Percentiles rank a stretch among this genome's conserved stretches.
Conservation (phyloP, 2,113 vertebrate genomes). For the Diadophis punctatus region DNA sequence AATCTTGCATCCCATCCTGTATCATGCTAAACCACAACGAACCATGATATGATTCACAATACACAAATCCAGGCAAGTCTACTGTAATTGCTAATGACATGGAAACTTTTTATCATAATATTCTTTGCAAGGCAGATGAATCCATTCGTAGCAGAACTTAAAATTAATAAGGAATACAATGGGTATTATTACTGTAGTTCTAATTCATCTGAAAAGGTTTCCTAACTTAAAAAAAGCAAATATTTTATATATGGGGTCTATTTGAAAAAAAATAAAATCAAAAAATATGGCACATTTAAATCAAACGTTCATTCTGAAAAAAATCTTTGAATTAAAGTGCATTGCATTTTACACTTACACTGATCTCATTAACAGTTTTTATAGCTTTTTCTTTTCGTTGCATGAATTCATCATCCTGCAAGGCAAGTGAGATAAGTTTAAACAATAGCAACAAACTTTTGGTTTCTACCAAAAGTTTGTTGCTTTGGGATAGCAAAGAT, state of each 20-base stretch:
- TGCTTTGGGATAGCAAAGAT: neutral
- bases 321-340: neutral
- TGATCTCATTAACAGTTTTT: slow-evolving; percentile 76
- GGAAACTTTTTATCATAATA: neutral
- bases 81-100: neutral
- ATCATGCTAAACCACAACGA: neutral
- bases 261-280: neutral
- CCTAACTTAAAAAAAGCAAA: neutral
- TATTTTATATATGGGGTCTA: neutral
- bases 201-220: neutral
- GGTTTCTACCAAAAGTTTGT: neutral
- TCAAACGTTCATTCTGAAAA: neutral
- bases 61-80: neutral
- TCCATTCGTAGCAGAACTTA: neutral
- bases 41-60: neutral
- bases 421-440: slow-evolving; percentile 27
- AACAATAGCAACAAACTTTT: slow-evolving; percentile 2
- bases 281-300: neutral
- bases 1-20: neutral
- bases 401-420: slow-evolving; percentile 87
- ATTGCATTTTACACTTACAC: slow-evolving; percentile 73
- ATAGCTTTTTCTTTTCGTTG: slow-evolving; percentile 82
- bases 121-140: neutral
- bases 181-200: neutral
- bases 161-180: neutral